These are phyloP conservation scores for Varroa destructor DNA, from an alignment of 1,140 invertebrate genomes.

Conservation along the genomic window DNA sequence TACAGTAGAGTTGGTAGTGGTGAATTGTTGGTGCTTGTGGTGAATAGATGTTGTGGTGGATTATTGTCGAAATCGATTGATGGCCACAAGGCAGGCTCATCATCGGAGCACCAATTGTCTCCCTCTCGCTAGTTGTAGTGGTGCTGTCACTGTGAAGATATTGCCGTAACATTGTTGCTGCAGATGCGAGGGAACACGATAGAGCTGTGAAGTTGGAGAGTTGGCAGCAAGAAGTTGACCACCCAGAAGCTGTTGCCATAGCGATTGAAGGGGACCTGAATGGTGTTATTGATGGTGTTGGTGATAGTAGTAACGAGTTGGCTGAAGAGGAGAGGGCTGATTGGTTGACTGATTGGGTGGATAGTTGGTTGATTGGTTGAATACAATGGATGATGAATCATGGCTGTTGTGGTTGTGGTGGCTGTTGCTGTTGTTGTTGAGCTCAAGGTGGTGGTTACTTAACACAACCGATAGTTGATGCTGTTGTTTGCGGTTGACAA, in stretches of 20 bases:
- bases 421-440: background rate
- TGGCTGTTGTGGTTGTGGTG: background rate
- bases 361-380: background rate
- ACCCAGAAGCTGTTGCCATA: background rate
- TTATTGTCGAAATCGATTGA: too few relatives aligned
- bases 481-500: background rate
- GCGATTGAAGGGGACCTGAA: constrained; percentile 8
- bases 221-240: too few relatives aligned
- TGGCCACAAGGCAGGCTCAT: too few relatives aligned
- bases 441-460: too few relatives aligned
- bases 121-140: too few relatives aligned
- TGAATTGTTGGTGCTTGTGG: too few relatives aligned
- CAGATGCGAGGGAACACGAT: background rate
- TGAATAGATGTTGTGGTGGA: too few relatives aligned
- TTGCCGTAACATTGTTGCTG: background rate
- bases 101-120: too few relatives aligned
- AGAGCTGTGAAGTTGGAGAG: background rate
- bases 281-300: constrained; percentile 3
- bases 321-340: background rate
- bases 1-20: too few relatives aligned
- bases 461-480: background rate
- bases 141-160: too few relatives aligned
- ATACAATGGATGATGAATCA: constrained; percentile 19
- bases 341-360: background rate
- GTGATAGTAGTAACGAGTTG: background rate